phyloP scores from a whole-genome alignment of 2,113 vertebrate genomes.

The Myotis davidii region DNA sequence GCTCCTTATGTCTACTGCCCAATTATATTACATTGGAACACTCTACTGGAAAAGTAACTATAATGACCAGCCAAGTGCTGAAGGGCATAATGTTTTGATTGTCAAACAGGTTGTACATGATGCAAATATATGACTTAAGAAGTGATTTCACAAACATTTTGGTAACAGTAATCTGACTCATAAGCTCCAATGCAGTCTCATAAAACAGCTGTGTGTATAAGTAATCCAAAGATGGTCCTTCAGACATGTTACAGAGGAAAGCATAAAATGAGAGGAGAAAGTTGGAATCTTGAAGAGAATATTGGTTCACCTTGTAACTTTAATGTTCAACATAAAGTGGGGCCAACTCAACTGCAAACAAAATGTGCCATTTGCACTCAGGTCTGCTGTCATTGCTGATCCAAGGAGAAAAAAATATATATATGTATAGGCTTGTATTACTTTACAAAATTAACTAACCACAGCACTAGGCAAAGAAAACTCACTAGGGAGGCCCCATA shows the following conservation, averaged over 20 bases:
- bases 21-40: conserved; percentile 84
- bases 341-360: background rate
- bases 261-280: conserved; percentile 7
- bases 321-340: background rate
- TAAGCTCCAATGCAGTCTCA: conserved; percentile 87
- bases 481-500: background rate
- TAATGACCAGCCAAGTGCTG: conserved; percentile 84
- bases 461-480: background rate
- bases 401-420: background rate
- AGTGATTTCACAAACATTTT: conserved; percentile 91
- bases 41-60: conserved; percentile 86
- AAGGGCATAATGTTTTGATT: conserved; percentile 87
- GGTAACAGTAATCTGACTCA: conserved; percentile 89
- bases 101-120: conserved; percentile 90
- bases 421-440: background rate
- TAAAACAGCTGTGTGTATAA: conserved; percentile 86
- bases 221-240: conserved; percentile 76
- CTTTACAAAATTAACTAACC: background rate
- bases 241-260: conserved; percentile 57
- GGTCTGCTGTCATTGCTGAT: background rate
- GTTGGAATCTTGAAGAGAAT: conserved; percentile 31
- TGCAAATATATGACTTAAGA: conserved; percentile 91
- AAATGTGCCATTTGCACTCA: background rate
- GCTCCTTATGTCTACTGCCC: conserved; percentile 66
- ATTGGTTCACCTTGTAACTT: background rate